A percentile compares a stretch with the other conserved stretches of the same genome.
Conservation (phyloP, 2,113 vertebrate genomes). For the Macroglossus sobrinus region DNA sequence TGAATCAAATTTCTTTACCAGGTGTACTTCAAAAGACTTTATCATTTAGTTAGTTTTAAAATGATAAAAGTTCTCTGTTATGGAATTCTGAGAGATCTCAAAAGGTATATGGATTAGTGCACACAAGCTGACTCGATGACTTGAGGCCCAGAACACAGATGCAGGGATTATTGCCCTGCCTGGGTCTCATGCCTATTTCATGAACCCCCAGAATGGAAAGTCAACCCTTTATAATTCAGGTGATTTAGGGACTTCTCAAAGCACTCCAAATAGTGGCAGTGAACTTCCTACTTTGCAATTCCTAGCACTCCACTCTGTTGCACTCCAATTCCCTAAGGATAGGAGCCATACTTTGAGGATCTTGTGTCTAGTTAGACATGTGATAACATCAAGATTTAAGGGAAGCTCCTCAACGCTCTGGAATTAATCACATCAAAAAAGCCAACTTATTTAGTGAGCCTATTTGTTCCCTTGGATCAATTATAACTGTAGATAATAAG, state of each 20-base stretch:
- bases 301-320: neutral
- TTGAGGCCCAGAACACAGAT: neutral
- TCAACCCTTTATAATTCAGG: neutral
- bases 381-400: neutral
- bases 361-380: neutral
- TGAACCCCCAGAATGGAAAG: neutral
- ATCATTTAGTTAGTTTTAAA: neutral
- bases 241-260: neutral
- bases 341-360: neutral
- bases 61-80: neutral
- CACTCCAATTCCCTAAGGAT: neutral
- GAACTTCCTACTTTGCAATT: neutral
- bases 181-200: neutral
- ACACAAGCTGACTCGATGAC: neutral
- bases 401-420: neutral
- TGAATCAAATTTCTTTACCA: neutral
- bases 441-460: neutral
- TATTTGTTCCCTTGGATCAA: neutral
- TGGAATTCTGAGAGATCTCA: neutral
- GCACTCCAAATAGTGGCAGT: neutral
- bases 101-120: neutral
- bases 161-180: too few relatives aligned
- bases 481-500: neutral
- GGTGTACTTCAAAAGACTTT: neutral
- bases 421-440: neutral